Percentiles rank a stretch among this genome's conserved stretches.
Evolutionary conservation across 2,797 vertebrate species (phyloP).

Genomic region (Rhinogobio ventralis): DNA sequence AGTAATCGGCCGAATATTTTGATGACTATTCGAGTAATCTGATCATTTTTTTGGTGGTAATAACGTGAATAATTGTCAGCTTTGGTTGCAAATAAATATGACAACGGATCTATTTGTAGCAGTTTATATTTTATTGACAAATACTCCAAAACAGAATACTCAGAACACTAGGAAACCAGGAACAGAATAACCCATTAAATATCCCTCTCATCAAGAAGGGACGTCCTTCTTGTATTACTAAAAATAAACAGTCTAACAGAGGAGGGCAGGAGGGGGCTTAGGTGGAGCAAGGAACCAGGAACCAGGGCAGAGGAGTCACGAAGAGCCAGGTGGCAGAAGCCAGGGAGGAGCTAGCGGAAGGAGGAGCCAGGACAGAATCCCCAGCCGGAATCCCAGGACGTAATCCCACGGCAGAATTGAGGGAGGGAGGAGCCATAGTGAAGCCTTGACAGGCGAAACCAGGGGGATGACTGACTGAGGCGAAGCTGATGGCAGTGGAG

Average conservation of each 20-base stretch:
- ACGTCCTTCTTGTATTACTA: not conserved
- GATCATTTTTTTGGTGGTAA: not conserved
- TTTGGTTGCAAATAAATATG: not conserved
- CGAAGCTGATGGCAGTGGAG: not conserved
- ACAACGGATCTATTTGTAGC: not conserved
- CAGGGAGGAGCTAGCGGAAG: not conserved
- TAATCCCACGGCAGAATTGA: not conserved
- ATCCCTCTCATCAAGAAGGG: not conserved
- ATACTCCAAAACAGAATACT: not conserved
- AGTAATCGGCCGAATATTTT: not conserved
- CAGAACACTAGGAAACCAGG: not conserved
- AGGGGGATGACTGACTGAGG: not conserved
- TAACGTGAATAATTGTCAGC: not conserved
- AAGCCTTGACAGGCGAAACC: not conserved
- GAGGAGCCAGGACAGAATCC: not conserved
- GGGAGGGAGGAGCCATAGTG: not conserved
- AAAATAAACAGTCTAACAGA: not conserved
- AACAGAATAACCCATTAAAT: not conserved
- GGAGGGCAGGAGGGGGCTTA: no score
- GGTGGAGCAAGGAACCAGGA: no score
- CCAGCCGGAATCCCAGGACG: not conserved
- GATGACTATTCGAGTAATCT: not conserved
- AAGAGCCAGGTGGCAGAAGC: no score
- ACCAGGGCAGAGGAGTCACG: no score
- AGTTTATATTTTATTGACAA: not conserved